Percentiles rank a stretch among this genome's conserved stretches.
phyloP scores from a whole-genome alignment of 2,797 vertebrate species.

The Danionella dracula region DNA sequence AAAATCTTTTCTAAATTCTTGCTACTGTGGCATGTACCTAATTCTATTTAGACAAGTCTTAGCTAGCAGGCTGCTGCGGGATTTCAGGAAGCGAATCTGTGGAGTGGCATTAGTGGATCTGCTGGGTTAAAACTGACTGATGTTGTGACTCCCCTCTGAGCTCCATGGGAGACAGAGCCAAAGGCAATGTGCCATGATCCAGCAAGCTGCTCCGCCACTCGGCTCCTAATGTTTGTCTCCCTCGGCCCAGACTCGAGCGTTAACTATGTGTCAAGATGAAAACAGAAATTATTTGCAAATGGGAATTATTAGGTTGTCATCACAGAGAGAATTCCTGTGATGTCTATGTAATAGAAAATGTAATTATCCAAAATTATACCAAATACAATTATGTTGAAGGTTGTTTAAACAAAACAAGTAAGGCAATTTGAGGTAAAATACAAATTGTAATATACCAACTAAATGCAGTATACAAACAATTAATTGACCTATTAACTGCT shows the following conservation, averaged over 20 bases:
- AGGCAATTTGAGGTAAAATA: no score
- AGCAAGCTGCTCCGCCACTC: conserved; percentile 23
- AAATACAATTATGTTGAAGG: no score
- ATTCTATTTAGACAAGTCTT: conserved; percentile 7
- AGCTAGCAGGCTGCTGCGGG: background rate
- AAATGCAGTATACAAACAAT: no score
- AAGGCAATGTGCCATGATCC: conserved; percentile 32
- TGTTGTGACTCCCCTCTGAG: conserved; percentile 24
- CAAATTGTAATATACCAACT: no score
- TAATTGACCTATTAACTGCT: no score
- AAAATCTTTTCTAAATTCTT: no score
- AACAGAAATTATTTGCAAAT: background rate
- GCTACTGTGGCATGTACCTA: no score
- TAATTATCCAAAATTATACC: no score
- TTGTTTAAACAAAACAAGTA: no score
- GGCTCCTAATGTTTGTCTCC: conserved; percentile 22
- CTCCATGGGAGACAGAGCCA: conserved; percentile 10
- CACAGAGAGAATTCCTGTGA: background rate
- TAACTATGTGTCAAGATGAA: background rate
- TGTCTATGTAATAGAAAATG: no score
- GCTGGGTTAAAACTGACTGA: conserved; percentile 12
- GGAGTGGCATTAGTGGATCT: conserved; percentile 13
- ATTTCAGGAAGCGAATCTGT: conserved; percentile 8
- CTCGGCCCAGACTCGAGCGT: background rate
- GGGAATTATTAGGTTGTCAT: background rate